Percentiles rank a stretch among this genome's conserved stretches.
Conservation (phyloP, 2,797 vertebrate genomes). For the Siniperca obscura region DNA sequence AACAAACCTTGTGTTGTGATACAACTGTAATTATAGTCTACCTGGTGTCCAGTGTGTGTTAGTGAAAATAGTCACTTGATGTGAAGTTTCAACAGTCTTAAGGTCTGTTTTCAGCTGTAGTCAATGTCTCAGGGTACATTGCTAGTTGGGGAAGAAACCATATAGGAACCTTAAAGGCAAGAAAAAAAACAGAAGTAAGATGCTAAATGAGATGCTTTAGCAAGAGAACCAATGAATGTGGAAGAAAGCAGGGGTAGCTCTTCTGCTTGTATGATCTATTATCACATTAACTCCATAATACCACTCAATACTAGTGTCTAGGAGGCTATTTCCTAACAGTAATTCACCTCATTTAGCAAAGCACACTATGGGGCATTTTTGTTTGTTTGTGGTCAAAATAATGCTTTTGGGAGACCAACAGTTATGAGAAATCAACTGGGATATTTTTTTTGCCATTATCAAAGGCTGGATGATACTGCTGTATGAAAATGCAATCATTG, state of each 20-base stretch:
- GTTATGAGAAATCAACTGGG: conserved; percentile 61
- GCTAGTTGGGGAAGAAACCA: neutral
- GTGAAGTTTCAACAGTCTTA: neutral
- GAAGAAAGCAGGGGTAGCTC: conserved; percentile 15
- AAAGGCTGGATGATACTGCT: conserved; percentile 33
- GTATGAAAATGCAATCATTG: conserved; percentile 70
- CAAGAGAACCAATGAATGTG: conserved; percentile 4
- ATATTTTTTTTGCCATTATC: conserved; percentile 44
- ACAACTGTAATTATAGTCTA: neutral
- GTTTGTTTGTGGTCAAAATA: conserved; percentile 69
- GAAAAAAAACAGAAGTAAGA: neutral
- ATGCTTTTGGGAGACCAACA: conserved; percentile 47
- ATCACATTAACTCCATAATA: conserved; percentile 49
- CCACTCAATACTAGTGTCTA: conserved; percentile 47
- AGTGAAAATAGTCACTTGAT: neutral
- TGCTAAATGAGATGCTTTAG: conserved; percentile 1
- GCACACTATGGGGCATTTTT: conserved; percentile 62
- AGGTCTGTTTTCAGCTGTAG: neutral
- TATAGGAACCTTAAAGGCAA: neutral
- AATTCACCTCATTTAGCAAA: conserved; percentile 74
- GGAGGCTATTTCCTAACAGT: conserved; percentile 57
- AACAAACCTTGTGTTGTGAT: neutral
- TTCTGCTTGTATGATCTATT: conserved; percentile 55
- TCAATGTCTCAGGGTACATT: neutral
- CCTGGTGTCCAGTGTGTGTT: neutral